Conservation (phyloP, 2,113 vertebrate species). For the Daboia siamensis region DNA sequence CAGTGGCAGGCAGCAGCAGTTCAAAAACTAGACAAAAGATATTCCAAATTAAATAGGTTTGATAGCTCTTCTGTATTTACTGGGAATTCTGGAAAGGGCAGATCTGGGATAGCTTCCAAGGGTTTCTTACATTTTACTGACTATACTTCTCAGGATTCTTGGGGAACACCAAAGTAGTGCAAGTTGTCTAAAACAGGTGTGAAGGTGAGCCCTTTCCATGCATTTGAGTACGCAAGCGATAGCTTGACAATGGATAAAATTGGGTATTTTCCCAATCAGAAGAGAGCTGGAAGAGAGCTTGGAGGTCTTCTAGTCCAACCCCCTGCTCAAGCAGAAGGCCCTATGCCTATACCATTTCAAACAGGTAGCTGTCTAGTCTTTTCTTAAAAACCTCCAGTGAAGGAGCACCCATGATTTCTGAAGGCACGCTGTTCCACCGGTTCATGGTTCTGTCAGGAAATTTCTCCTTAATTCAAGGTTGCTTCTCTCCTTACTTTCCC, state of each 20-base stretch:
- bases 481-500: too few relatives aligned
- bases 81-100: not conserved
- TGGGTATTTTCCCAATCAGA: not conserved
- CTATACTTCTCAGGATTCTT: not conserved
- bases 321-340: too few relatives aligned
- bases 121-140: not conserved
- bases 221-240: not conserved
- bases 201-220: not conserved
- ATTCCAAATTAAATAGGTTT: conserved; percentile 27
- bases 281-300: too few relatives aligned
- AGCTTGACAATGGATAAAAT: not conserved
- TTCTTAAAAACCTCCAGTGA: too few relatives aligned
- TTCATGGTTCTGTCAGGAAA: too few relatives aligned
- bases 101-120: not conserved
- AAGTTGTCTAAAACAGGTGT: not conserved
- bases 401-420: too few relatives aligned
- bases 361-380: too few relatives aligned
- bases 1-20: conserved; percentile 47
- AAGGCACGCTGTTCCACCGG: too few relatives aligned
- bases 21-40: conserved; percentile 44
- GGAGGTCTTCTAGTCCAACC: too few relatives aligned
- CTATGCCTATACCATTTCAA: too few relatives aligned
- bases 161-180: not conserved
- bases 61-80: not conserved
- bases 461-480: too few relatives aligned